Evolutionary conservation across 2,113 vertebrate genomes (phyloP), one percentile per base, ranked within the genome.

Genomic region (Cervus canadensis): DNA sequence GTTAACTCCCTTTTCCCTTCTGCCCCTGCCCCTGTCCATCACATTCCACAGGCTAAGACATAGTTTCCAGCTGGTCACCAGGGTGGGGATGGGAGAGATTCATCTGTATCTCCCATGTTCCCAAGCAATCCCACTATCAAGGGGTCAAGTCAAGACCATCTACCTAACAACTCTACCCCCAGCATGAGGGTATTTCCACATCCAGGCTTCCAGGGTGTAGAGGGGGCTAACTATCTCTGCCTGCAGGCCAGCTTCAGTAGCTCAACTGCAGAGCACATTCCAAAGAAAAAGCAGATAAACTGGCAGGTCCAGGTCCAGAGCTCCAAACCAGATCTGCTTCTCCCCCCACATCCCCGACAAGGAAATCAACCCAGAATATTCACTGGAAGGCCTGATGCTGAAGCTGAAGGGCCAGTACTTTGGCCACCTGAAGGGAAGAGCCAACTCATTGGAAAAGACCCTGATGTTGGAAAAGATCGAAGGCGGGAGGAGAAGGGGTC

Each of bases 221-320:
- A 81, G 48, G 89, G 95, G 92, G 7, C 92, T 88, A 78, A 90
- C 76, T 86, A 90, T 62, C 36, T 78, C 89, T 64, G 87, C 91
- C 57, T n/a, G 71, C 33, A 89, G 85, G 89, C 97, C 94, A 94
- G 79, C 13, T 76, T 76, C 71, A 25, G 40, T 40, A 43, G 40
- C 40, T 43, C 71, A 43, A 76, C 36, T 76, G 40, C 57, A 67
- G 60, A 82, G 87, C 59, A 87, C 95, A 97, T 93, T 96, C 97
- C 71, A 64, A 78, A 71, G 78, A 67, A 97, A 95, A 97, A 97
- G 87, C 83, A 97, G 95, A 94, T 60, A 82, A 85, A 97, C 88
- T 36, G 54, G 95, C 88, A 89, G 64, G 81, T 95, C 88, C 76
- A 50, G 48, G 94, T 85, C 71, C 93, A 96, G 62, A 67, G 25